These are phyloP conservation scores for Acrocyrtus sp. DNA, from an alignment of 2,888 invertebrate species.

Conservation along the genomic window DNA sequence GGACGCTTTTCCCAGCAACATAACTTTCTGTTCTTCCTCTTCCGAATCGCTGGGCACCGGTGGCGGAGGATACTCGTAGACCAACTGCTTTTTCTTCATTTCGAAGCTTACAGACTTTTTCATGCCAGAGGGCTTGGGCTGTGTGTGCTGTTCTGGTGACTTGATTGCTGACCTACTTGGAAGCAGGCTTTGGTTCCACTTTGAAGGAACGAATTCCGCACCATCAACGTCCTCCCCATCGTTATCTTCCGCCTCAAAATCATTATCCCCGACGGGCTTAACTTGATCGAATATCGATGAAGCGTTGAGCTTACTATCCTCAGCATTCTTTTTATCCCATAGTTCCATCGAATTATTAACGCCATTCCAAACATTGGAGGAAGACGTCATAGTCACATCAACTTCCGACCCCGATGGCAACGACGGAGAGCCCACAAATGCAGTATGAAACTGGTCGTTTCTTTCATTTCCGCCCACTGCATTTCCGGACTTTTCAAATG, in stretches of 20 bases:
- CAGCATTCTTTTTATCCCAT: neutral
- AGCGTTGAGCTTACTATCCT: neutral
- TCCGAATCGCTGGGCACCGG: conserved; percentile 52
- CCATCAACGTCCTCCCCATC: conserved; percentile 12
- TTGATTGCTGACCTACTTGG: conserved; percentile 61
- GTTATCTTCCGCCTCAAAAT: conserved; percentile 29
- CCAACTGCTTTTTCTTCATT: conserved; percentile 57
- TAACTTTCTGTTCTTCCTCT: conserved; percentile 56
- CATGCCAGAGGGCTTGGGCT: conserved; percentile 42
- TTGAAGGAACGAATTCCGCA: conserved; percentile 60
- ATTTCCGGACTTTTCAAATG: conserved; percentile 32
- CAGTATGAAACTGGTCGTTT: neutral
- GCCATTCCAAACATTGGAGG: conserved; percentile 18
- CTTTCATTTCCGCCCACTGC: neutral
- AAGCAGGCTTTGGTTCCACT: conserved; percentile 61
- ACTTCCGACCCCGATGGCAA: too few species aligned
- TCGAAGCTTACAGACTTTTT: conserved; percentile 63
- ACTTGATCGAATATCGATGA: neutral
- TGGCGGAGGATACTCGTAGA: conserved; percentile 61
- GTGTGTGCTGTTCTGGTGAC: conserved; percentile 55
- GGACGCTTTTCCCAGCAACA: neutral
- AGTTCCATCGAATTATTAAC: conserved; percentile 46
- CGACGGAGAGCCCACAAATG: neutral
- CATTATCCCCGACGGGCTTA: neutral
- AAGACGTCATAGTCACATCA: neutral